Base-by-base conservation (phyloP, 2,113 vertebrate genomes). In the Cynocephalus volans region DNA sequence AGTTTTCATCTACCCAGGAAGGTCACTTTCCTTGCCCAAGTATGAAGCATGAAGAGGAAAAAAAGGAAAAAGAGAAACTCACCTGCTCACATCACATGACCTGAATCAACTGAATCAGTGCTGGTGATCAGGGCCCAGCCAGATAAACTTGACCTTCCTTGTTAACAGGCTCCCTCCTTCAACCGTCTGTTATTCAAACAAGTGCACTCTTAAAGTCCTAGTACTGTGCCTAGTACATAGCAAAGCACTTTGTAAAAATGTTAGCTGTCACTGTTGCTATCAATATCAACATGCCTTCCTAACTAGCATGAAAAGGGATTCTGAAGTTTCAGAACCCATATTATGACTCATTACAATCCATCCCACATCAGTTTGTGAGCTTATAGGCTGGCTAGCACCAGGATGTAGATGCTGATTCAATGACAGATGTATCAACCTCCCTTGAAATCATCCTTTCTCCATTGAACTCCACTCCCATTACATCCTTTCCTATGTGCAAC, bases 241-340 rank as follows among this genome's bases (percentile, higher is more conserved):
- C 56, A 85, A 85, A 65, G 17, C 54, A 79, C 15, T 36, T 87
- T n/a, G 70, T 24, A 93, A 96, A 86, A 96, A 52, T 48, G 10
- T 52, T 75, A 79, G 11, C 56, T 73, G 21, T 2, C 9, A 7
- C 65, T 52, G 56, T 50, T 50, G 50, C 54, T 90, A 88, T 31
- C 33, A 90, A 33, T 70, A 73, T 50, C 60, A 67, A 65, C 5
- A 52, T 56, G 28, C 10, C 24, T 95, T 96, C 41, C 26, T 31
- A 48, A 72, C 28, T 17, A 81, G 75, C 54, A 95, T 33, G 12
- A 58, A 90, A 60, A 83, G 33, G 52, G 28, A 50, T 56, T 73
- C 72, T 13, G 31, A 77, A 85, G 28, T 23, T 88, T 54, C 50
- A 89, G 67, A 87, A 69, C 64, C 33, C 33, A 82, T 23, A 62